Conservation (phyloP, 2,113 vertebrate genomes). For the Hippotragus niger region DNA sequence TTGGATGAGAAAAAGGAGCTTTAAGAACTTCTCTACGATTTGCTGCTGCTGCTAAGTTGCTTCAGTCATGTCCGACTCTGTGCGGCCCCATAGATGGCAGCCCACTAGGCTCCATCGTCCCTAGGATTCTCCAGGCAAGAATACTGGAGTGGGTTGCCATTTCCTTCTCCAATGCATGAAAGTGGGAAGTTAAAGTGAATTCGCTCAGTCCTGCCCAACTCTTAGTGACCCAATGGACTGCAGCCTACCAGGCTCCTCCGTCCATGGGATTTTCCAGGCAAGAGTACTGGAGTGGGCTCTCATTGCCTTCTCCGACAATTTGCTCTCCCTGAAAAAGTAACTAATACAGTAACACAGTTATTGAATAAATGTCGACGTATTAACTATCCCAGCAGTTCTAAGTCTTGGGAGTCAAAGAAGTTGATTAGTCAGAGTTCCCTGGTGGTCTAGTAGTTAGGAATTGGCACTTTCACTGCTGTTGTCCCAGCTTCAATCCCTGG, state of each 20-base stretch:
- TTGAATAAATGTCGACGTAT: background rate
- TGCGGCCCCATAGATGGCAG: background rate
- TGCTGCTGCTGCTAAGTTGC: background rate
- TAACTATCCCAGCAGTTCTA: background rate
- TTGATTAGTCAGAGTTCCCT: background rate
- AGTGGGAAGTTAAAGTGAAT: background rate
- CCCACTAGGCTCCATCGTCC: background rate
- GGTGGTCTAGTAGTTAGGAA: background rate
- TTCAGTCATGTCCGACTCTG: background rate
- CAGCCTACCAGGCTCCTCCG: background rate
- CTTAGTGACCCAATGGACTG: background rate
- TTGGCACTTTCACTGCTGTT: background rate
- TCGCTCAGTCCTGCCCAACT: background rate
- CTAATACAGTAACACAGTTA: background rate
- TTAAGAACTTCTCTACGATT: background rate
- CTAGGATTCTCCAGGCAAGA: background rate
- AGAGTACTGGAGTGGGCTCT: background rate
- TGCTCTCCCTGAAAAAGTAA: background rate
- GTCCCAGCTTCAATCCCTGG: background rate
- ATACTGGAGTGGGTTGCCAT: background rate
- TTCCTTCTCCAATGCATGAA: background rate
- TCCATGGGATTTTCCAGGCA: background rate
- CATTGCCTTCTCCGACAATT: background rate
- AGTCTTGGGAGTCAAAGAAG: background rate
- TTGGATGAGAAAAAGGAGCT: constrained; percentile 18